phyloP scores from a whole-genome alignment of 2,888 invertebrate species.

The Pachydiplax longipennis region DNA sequence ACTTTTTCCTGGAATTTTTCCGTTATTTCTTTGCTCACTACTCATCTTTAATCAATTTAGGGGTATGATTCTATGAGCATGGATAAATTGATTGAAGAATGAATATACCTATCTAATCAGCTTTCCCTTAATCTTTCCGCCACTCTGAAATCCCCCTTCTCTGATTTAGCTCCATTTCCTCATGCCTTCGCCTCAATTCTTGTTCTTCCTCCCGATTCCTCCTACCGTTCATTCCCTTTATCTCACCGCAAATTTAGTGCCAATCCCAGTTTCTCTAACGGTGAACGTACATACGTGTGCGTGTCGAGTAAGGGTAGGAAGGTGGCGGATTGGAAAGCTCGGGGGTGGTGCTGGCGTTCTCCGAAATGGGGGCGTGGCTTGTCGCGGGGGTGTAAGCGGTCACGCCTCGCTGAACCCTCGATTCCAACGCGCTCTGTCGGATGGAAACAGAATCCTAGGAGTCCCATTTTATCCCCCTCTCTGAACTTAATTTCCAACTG shows the following conservation, averaged over 20 bases:
- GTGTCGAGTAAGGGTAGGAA: background rate
- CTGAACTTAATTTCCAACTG: background rate
- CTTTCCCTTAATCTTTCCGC: background rate
- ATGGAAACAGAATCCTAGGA: slow-evolving; percentile 19
- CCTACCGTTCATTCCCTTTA: background rate
- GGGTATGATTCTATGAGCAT: no score
- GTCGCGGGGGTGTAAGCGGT: slow-evolving; percentile 39
- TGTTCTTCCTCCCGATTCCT: background rate
- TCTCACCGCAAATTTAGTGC: slow-evolving; percentile 27
- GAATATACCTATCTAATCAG: background rate
- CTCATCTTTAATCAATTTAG: no score
- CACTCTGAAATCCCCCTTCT: background rate
- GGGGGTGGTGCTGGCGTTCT: background rate
- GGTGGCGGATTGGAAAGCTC: background rate
- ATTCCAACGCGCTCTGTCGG: slow-evolving; percentile 7
- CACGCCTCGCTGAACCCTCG: slow-evolving; percentile 23
- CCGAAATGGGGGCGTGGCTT: slow-evolving; percentile 12
- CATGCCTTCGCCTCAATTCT: background rate
- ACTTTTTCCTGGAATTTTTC: no score
- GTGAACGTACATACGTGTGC: background rate
- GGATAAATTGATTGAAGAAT: no score
- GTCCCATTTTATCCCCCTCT: background rate
- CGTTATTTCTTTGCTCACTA: no score
- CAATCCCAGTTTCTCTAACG: background rate
- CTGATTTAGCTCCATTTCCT: background rate